Conservation (phyloP, 2,888 invertebrate genomes). For the Hypselothyrea guttata region DNA sequence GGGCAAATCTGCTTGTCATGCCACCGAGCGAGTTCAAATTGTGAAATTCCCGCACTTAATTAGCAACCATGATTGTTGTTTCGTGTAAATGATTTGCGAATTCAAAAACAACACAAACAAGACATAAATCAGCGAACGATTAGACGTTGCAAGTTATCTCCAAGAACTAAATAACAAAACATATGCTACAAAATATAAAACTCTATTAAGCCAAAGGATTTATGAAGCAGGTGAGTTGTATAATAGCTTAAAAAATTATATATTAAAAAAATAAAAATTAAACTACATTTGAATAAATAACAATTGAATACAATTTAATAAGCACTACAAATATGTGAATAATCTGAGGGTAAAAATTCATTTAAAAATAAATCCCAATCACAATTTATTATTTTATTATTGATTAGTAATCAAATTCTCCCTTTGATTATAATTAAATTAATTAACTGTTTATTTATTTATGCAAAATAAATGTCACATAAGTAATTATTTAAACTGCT, state of each 20-base stretch:
- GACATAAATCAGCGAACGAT: not conserved
- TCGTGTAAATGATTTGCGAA: constrained; percentile 40
- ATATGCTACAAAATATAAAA: not conserved
- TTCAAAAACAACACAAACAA: constrained; percentile 21
- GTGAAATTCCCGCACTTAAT: constrained; percentile 43
- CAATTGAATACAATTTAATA: too few species aligned
- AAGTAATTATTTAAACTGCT: not conserved
- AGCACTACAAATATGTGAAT: too few species aligned
- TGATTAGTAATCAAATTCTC: too few species aligned
- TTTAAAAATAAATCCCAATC: too few species aligned
- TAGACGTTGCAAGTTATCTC: not conserved
- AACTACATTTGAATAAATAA: too few species aligned
- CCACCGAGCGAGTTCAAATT: constrained; percentile 49
- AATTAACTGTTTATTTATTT: too few species aligned
- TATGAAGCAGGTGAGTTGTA: constrained; percentile 25
- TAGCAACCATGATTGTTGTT: constrained; percentile 38
- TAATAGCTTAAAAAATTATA: not conserved
- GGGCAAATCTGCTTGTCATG: constrained; percentile 24
- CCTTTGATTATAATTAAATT: too few species aligned
- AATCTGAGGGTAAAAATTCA: too few species aligned
- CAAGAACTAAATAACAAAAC: not conserved
- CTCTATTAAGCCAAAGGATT: not conserved
- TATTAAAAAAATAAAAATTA: constrained; percentile 3
- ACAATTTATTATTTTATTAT: too few species aligned
- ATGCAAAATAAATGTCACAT: too few species aligned